Evolutionary conservation across 2,113 vertebrate species (phyloP), one percentile per base, ranked within the genome.

Genomic region (Girardinichthys multiradiatus): DNA sequence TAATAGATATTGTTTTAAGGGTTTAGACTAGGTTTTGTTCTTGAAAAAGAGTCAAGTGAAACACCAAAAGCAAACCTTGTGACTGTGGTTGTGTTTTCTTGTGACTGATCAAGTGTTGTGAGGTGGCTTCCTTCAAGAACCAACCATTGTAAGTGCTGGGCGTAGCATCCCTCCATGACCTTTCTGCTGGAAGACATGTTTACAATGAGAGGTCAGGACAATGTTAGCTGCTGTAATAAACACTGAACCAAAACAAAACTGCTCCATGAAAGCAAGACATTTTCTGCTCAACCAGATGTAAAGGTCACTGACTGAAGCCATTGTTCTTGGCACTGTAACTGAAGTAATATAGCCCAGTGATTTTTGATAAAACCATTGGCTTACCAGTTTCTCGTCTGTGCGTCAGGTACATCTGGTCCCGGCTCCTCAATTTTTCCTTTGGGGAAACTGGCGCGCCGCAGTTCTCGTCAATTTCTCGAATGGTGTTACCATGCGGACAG

Each of bases 331-430:
- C n/a, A n/a, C n/a, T n/a, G n/a, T 48, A 14, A 48, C 21, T 1
- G 21, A 24, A 24, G 19, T 8, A 54, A n/a, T 54, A 17, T 54
- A n/a, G 24, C 21, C 48, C 21, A 10, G 8, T 24, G 48, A 10
- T 54, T 54, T 54, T 17, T 39, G 2, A 12, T 8, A 54, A 70
- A 29, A 17, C 5, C 0, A 1, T 19, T 28, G 28, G 7, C 80
- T 61, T 70, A 93, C 94, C 92, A 27, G 85, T 78, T 72, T 81
- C 87, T 77, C 76, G 82, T 37, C 74, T 74, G 42, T 79, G 90
- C 1, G 28, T 68, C 35, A 13, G 27, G 39, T 64, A 85, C 3
- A 60, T 28, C 45, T 72, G 86, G 51, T 91, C 86, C 9, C 24
- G 2, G 4, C 59, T 82, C 39, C 73, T 82, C 77, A 83, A 85